Conservation (phyloP, 2,797 vertebrate species). For the Sebastes glaucus region DNA sequence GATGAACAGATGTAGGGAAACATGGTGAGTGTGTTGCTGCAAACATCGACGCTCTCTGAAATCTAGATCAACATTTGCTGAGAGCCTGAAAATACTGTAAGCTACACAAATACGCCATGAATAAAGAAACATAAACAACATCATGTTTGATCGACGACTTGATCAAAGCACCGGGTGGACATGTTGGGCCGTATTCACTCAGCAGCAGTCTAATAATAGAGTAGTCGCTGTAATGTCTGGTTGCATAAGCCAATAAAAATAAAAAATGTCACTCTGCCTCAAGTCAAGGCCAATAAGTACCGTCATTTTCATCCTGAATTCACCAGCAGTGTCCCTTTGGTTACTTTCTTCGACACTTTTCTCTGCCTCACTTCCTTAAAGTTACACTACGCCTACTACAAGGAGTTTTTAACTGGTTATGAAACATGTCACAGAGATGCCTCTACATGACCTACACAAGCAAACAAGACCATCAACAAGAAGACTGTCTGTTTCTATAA, state of each 20-base stretch:
- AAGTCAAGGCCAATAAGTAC: background rate
- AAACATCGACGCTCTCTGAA: background rate
- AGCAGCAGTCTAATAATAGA: constrained; percentile 14
- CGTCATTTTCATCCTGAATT: background rate
- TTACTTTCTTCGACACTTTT: background rate
- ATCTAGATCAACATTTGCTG: background rate
- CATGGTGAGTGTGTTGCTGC: background rate
- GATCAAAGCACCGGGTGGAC: constrained; percentile 4
- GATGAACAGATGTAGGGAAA: background rate
- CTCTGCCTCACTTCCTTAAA: background rate
- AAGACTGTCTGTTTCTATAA: background rate
- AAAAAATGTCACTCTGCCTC: background rate
- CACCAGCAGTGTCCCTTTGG: background rate
- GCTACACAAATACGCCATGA: background rate
- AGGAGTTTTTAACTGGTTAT: background rate
- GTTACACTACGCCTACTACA: background rate
- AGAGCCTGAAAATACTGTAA: background rate
- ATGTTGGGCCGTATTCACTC: background rate
- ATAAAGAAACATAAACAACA: background rate
- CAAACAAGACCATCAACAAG: background rate
- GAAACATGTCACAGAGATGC: background rate
- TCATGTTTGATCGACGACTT: background rate
- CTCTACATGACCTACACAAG: background rate
- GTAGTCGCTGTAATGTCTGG: background rate
- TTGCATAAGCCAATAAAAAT: background rate